These are phyloP conservation scores for Hydra vulgaris DNA, from an alignment of 30 jellyfish, hydroid and myxozoan genomes.

Conservation along the genomic window DNA sequence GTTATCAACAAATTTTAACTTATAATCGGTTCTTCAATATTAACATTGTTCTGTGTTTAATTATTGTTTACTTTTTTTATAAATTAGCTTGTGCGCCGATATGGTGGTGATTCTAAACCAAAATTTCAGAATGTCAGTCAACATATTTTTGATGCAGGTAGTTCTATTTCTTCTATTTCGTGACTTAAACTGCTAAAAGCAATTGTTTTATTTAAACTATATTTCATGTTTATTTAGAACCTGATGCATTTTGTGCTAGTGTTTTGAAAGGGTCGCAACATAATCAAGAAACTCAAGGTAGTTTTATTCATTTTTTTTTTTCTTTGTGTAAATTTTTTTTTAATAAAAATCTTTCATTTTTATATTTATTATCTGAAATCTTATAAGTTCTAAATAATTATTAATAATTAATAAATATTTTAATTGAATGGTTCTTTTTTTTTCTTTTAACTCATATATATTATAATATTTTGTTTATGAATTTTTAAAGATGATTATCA, in stretches of 20 bases:
- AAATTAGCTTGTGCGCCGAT: constrained; percentile 67
- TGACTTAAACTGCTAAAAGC: too few relatives aligned
- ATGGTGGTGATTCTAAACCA: constrained; percentile 76
- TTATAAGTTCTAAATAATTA: too few relatives aligned
- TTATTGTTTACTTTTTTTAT: not conserved
- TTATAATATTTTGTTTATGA: not conserved
- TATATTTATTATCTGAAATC: too few relatives aligned
- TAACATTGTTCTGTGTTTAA: too few relatives aligned
- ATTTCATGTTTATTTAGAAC: not conserved
- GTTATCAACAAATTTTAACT: too few relatives aligned
- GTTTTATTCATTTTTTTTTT: not conserved
- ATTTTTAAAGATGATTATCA: constrained; percentile 60
- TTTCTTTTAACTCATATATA: too few relatives aligned
- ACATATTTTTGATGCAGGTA: constrained; percentile 62
- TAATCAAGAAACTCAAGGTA: not conserved
- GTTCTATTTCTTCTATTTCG: too few relatives aligned
- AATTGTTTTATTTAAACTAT: too few relatives aligned
- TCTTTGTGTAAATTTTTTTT: not conserved
- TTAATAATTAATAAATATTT: too few relatives aligned
- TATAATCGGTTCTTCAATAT: too few relatives aligned
- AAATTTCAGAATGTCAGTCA: constrained; percentile 69
- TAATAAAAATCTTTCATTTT: too few relatives aligned
- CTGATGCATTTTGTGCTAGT: not conserved
- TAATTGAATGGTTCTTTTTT: too few relatives aligned
- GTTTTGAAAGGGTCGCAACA: not conserved